phyloP scores from a whole-genome alignment of 2,797 vertebrate species.

The Phataginus tricuspis region DNA sequence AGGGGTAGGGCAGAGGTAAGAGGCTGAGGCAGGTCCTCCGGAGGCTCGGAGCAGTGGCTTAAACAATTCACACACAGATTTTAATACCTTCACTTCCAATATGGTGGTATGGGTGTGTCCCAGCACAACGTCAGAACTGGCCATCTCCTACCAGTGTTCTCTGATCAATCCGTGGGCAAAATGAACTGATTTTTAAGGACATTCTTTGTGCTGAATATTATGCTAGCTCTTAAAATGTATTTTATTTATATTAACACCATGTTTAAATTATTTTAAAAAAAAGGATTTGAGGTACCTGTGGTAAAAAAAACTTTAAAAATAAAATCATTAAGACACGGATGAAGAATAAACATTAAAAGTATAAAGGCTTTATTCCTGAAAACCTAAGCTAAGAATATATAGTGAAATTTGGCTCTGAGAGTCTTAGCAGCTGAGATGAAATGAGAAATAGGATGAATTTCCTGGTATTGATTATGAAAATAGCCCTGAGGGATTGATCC shows the following conservation, averaged over 20 bases:
- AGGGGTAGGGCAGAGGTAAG: background rate
- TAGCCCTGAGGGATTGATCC: background rate
- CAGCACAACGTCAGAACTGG: background rate
- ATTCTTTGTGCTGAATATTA: background rate
- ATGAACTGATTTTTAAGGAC: background rate
- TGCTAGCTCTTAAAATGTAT: background rate
- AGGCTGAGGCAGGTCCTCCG: background rate
- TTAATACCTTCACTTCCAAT: background rate
- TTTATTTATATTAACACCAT: background rate
- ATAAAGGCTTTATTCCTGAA: slow-evolving; percentile 5
- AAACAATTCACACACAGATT: background rate
- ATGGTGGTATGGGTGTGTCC: background rate
- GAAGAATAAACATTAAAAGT: background rate
- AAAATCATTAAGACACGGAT: background rate
- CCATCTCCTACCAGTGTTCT: background rate
- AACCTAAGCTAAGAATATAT: background rate
- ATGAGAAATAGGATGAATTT: slow-evolving; percentile 7
- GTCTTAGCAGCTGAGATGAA: background rate
- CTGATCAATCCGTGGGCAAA: background rate
- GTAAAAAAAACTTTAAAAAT: slow-evolving; percentile 25
- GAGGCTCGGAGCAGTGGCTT: background rate
- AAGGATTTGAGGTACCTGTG: background rate
- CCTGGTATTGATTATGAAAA: slow-evolving; percentile 3
- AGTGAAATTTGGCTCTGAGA: background rate
- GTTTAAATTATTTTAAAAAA: background rate